Evolutionary conservation across 2,888 invertebrate species (phyloP), one percentile per base, ranked within the genome.

Genomic region (Drosophila eohydei): DNA sequence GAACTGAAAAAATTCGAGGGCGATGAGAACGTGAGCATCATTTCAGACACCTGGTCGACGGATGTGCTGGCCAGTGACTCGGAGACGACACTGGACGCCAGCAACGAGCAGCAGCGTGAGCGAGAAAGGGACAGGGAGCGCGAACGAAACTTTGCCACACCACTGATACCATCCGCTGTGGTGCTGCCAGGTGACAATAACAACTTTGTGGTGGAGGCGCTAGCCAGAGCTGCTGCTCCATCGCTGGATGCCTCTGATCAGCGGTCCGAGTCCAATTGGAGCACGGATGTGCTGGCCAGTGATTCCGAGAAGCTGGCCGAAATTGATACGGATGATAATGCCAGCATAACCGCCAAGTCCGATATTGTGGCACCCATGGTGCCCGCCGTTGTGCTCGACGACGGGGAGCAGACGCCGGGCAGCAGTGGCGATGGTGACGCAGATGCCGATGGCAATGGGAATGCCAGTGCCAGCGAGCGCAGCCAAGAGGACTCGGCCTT

Each of bases 31-130:
- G 96, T 98, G 83, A 99, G 98, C 41, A 96, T 99, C 90, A 98
- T 99, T 83, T 98, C 98, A 52, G 99, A 99, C 92, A 98, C 98
- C 0, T 99, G 99, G 99, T 98, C 98, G 81, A 99, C 99, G 0
- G 99, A 99, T 93, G 99, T 99, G 52, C 93, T 99, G 63, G 98
- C 98, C 0, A 98, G 98, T 62, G 99, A 99, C 93, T 98, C 98
- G 12, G 99, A 99, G 93, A 97, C 97, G 21, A 84, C 86, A 0
- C 95, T 98, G 48, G 98, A 98, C 78, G 96, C 96, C 77, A 94
- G 74, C 79, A 58, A 34, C 26, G 78, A 78, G 51, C 81, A 80
- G 55, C 60, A 64, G 26, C 65, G 94, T 30, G 96, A 96, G 81
- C 94, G 95, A 50, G 96, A 96, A 80, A 94, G 95, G 41, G 94